Evolutionary conservation across 2,888 invertebrate genomes (phyloP).

Genomic region (Atrina japonica): DNA sequence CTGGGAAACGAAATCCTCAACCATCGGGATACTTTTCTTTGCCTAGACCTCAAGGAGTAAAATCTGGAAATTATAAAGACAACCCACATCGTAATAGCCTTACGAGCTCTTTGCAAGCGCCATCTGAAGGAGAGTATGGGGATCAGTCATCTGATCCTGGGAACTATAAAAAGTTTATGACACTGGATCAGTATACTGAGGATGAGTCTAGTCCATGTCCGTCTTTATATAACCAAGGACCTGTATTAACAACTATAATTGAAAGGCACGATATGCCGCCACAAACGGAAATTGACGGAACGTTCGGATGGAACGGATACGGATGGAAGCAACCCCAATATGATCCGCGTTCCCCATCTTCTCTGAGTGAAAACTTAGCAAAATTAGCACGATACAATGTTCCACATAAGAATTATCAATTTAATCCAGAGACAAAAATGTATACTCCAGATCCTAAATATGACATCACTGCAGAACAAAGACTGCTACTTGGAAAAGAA

Average conservation of each 20-base stretch:
- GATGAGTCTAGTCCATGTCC: constrained; percentile 41
- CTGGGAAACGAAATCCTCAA: constrained; percentile 23
- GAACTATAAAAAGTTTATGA: constrained; percentile 41
- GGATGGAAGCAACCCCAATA: constrained; percentile 39
- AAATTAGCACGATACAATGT: constrained; percentile 43
- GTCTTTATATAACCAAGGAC: constrained; percentile 36
- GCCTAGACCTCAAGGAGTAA: constrained; percentile 32
- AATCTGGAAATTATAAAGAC: constrained; percentile 23
- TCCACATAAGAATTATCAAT: constrained; percentile 31
- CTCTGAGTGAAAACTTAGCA: constrained; percentile 42
- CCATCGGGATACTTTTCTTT: constrained; percentile 38
- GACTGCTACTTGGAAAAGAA: constrained; percentile 32
- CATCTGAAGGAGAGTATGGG: constrained; percentile 41
- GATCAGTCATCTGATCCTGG: constrained; percentile 45
- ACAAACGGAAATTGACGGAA: constrained; percentile 31
- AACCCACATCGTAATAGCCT: constrained; percentile 30
- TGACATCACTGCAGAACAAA: constrained; percentile 37
- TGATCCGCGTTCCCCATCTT: constrained; percentile 13
- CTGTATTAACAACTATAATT: constrained; percentile 41
- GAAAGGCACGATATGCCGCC: constrained; percentile 44
- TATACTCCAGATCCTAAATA: constrained; percentile 38
- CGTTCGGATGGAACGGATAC: constrained; percentile 36
- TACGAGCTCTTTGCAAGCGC: constrained; percentile 36
- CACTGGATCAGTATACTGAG: constrained; percentile 36
- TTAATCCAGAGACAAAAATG: constrained; percentile 40